Evolutionary conservation across 2,888 invertebrate genomes (phyloP).

Genomic region (Hololepta plana): DNA sequence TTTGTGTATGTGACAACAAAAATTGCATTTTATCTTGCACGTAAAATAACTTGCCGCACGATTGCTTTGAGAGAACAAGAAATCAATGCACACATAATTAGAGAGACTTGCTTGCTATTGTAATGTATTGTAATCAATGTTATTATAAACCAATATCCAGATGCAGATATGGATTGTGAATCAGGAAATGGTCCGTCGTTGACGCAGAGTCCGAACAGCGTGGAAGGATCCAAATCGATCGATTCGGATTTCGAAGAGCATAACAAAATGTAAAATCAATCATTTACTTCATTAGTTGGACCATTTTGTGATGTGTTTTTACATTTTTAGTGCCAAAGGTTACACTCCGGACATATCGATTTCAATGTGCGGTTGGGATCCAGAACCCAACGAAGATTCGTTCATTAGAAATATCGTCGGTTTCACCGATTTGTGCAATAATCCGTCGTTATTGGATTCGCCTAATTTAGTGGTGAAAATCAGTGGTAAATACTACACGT

Average conservation of each 20-base stretch:
- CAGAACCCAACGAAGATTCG: slow-evolving; percentile 30
- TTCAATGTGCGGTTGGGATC: slow-evolving; percentile 58
- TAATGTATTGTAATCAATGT: slow-evolving; percentile 12
- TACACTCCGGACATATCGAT: slow-evolving; percentile 43
- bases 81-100: background rate
- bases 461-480: slow-evolving; percentile 74
- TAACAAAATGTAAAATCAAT: slow-evolving; percentile 24
- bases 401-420: slow-evolving; percentile 38
- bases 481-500: slow-evolving; percentile 76
- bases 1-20: too few relatives aligned
- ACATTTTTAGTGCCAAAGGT: slow-evolving; percentile 1
- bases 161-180: slow-evolving; percentile 75
- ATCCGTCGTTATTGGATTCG: slow-evolving; percentile 57
- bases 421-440: slow-evolving; percentile 44
- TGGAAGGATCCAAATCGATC: slow-evolving; percentile 63
- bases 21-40: too few relatives aligned
- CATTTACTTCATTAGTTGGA: background rate
- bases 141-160: slow-evolving; percentile 24
- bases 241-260: slow-evolving; percentile 74
- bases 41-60: too few relatives aligned
- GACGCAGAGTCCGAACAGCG: slow-evolving; percentile 83
- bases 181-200: slow-evolving; percentile 92
- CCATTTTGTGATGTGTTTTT: slow-evolving; percentile 4
- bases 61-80: too few relatives aligned
- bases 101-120: background rate